Percentiles rank a stretch among this genome's conserved stretches.
These are phyloP conservation scores for Toxotes jaculatrix DNA, from an alignment of 2,113 vertebrate genomes.

Conservation along the genomic window DNA sequence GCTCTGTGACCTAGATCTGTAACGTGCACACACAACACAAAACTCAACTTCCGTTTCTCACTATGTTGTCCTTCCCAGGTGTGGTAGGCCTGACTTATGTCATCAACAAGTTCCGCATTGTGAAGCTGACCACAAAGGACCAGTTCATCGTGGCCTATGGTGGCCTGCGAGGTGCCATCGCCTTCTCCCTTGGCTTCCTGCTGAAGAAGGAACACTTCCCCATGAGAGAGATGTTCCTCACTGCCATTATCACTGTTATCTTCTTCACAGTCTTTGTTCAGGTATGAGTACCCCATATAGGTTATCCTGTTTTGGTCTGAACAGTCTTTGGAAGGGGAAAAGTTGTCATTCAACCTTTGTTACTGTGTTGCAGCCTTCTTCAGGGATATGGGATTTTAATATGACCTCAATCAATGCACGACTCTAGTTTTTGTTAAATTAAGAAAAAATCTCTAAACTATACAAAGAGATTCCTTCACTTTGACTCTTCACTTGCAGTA, in stretches of 20 bases:
- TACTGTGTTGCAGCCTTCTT: not conserved
- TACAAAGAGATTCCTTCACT: not conserved
- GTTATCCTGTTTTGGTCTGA: not conserved
- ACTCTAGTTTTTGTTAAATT: not conserved
- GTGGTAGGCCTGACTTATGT: conserved; percentile 94
- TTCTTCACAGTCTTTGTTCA: conserved; percentile 99
- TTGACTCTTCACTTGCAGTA: not conserved
- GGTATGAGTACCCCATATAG: conserved; percentile 77
- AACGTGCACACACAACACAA: not conserved
- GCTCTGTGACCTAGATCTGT: not conserved
- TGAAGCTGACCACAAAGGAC: conserved; percentile 97
- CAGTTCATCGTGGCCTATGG: conserved; percentile 99
- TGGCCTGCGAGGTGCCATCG: conserved; percentile 96
- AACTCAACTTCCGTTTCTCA: not conserved
- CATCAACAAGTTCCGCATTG: conserved; percentile 98
- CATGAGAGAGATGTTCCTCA: conserved; percentile 94
- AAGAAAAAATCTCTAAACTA: not conserved
- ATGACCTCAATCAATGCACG: not conserved
- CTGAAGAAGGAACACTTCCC: conserved; percentile 83
- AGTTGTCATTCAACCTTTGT: not conserved
- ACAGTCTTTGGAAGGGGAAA: not conserved
- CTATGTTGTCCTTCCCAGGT: conserved; percentile 78
- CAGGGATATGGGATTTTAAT: not conserved
- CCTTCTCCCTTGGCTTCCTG: conserved; percentile 96
- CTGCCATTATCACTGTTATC: conserved; percentile 97